Evolutionary conservation across 2,113 vertebrate genomes (phyloP).

Genomic region (Sphyrna mokarran): DNA sequence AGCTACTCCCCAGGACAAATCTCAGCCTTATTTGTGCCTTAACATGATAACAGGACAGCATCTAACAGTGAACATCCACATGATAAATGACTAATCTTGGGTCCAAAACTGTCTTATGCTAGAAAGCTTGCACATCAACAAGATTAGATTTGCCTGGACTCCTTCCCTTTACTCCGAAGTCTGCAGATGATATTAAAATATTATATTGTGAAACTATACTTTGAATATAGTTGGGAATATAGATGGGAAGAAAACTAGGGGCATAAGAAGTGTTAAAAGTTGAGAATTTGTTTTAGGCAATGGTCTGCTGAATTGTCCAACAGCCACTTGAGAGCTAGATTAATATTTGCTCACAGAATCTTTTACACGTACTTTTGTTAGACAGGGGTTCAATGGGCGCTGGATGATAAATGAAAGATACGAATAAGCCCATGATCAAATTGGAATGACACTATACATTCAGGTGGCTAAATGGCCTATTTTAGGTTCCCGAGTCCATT

Average conservation of each 20-base stretch:
- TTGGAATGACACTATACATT: background rate
- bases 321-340: background rate
- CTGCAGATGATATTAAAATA: background rate
- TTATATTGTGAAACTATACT: background rate
- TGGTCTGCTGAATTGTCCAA: background rate
- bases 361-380: background rate
- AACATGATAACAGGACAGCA: background rate
- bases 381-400: background rate
- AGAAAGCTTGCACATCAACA: background rate
- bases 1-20: background rate
- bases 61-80: too few relatives aligned
- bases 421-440: background rate
- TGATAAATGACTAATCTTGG: background rate
- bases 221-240: too few relatives aligned
- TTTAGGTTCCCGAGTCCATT: background rate
- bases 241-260: background rate
- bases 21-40: background rate
- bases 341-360: background rate
- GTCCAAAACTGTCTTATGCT: background rate
- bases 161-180: background rate
- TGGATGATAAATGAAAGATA: background rate
- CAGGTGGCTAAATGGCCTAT: background rate
- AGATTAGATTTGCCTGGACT: background rate
- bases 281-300: background rate
- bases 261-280: background rate